Percentiles rank a stretch among this genome's conserved stretches.
Evolutionary conservation across 2,113 vertebrate species (phyloP).

Genomic region (Colaptes auratus): DNA sequence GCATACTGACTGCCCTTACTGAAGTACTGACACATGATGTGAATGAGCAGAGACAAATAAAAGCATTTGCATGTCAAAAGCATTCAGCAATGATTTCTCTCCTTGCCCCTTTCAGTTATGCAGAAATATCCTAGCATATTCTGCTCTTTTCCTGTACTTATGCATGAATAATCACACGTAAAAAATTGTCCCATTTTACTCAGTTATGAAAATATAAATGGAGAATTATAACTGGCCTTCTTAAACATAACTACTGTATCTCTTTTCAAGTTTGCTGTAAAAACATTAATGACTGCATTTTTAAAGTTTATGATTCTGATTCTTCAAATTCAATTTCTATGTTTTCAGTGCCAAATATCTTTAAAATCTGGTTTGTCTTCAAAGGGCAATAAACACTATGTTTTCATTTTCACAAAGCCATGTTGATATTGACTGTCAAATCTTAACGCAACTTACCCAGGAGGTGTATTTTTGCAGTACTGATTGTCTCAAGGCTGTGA

Average conservation of each 20-base stretch:
- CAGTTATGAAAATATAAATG: neutral
- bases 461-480: slow-evolving; percentile 84
- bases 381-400: neutral
- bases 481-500: slow-evolving; percentile 90
- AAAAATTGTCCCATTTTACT: neutral
- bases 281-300: neutral
- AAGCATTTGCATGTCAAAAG: neutral
- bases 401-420: neutral
- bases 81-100: neutral
- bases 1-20: neutral
- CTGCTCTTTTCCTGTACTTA: neutral
- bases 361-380: neutral
- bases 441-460: slow-evolving; percentile 83
- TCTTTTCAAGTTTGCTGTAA: neutral
- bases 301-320: neutral
- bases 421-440: neutral
- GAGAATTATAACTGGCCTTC: neutral
- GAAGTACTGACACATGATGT: neutral
- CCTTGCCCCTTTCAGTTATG: neutral
- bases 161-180: neutral
- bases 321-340: neutral
- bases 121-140: neutral
- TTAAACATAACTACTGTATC: neutral
- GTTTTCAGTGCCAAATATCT: neutral
- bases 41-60: neutral